Evolutionary conservation across 2,113 vertebrate species (phyloP).

Genomic region (Callopanchax toddi): DNA sequence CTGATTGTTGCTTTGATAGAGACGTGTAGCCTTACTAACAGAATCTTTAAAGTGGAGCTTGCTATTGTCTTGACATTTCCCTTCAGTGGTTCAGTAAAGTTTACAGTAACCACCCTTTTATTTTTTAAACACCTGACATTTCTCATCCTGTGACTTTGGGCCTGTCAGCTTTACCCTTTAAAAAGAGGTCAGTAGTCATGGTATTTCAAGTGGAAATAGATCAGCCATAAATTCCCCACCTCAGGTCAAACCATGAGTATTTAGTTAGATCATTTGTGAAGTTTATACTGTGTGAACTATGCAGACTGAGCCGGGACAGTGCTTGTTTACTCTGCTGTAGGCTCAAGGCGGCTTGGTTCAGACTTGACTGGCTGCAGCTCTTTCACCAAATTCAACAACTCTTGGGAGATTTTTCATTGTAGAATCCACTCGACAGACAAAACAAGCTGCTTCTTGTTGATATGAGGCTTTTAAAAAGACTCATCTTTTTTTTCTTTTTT

Average conservation of each 20-base stretch:
- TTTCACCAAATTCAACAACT: no score
- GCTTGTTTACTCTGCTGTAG: slow-evolving; percentile 39
- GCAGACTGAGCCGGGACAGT: slow-evolving; percentile 56
- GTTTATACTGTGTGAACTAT: slow-evolving; percentile 61
- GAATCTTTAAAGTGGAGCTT: slow-evolving; percentile 32
- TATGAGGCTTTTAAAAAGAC: background rate
- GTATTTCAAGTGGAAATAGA: slow-evolving; percentile 41
- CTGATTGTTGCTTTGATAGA: slow-evolving; percentile 43
- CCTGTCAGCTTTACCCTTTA: slow-evolving; percentile 47
- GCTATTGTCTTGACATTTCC: slow-evolving; percentile 26
- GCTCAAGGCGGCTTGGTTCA: slow-evolving; percentile 21
- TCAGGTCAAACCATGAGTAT: slow-evolving; percentile 60
- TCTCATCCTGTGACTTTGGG: slow-evolving; percentile 19
- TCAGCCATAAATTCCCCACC: slow-evolving; percentile 61
- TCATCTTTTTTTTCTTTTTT: background rate
- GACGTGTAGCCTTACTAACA: slow-evolving; percentile 53
- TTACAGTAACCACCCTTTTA: slow-evolving; percentile 5
- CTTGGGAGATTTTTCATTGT: background rate
- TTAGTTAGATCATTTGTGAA: slow-evolving; percentile 29
- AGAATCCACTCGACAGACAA: background rate
- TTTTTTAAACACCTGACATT: slow-evolving; percentile 8
- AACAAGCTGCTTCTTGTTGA: background rate
- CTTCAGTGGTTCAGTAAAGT: slow-evolving; percentile 12
- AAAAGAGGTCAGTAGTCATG: slow-evolving; percentile 49
- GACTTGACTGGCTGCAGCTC: slow-evolving; percentile 6